Evolutionary conservation across 2,888 invertebrate genomes (phyloP), one percentile per base, ranked within the genome.

Genomic region (Lepidocyrtoides sp.): DNA sequence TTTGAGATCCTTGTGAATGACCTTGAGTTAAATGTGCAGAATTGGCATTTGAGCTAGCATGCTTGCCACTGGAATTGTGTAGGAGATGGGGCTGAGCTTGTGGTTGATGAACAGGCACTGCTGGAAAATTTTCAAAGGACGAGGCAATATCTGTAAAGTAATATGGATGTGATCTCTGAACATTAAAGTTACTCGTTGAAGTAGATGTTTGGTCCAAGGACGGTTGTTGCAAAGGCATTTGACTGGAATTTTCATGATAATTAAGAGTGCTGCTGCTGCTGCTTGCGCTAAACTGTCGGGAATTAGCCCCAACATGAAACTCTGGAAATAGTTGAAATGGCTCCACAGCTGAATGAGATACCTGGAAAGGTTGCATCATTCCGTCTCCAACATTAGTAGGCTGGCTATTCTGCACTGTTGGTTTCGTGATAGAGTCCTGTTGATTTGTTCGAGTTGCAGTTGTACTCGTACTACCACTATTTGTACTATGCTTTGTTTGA

Each of bases 241-340:
- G 26, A 23, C 0, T 36, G 17, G 79, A 79, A 26, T 26, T 20
- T 26, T 54, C 54, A 32, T 17, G 72, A 14, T 69, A 48, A 0
- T 85, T n/a, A n/a, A n/a, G n/a, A n/a, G n/a, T n/a, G n/a, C n/a
- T n/a, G n/a, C n/a, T n/a, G n/a, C n/a, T n/a, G n/a, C n/a, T n/a
- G n/a, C n/a, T n/a, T n/a, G 54, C 29, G 63, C 26, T 41, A 26
- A 57, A 57, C 5, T 63, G 87, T 14, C 87, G 3, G 7, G 51
- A 14, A 32, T 32, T 77, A 7, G 51, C 32, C n/a, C 66, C 66
- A 20, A 29, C 17, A 29, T n/a, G 48, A 23, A 36, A 90, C 4
- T 90, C 90, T n/a, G 90, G 90, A 79, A 90, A 90, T n/a, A 90
- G 29, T 20, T 77, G 77, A 23, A 90, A 83, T 51, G 90, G 29